Evolutionary conservation across 2,113 vertebrate genomes (phyloP).

Genomic region (Phrynosoma platyrhinos): DNA sequence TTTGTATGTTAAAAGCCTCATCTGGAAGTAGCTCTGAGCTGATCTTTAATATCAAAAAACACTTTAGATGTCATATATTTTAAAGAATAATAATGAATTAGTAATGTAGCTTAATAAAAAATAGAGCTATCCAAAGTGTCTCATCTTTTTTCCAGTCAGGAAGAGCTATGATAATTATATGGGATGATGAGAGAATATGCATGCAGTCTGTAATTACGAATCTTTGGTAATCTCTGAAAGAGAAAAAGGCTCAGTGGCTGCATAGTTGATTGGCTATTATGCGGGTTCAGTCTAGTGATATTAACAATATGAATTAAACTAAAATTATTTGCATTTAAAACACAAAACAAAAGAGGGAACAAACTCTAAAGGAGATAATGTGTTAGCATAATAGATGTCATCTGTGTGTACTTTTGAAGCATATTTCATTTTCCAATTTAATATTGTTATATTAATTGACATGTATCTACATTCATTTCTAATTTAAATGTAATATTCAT

Average conservation of each 20-base stretch:
- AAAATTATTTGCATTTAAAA: not conserved
- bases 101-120: not conserved
- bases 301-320: not conserved
- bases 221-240: constrained; percentile 6
- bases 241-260: not conserved
- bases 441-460: not conserved
- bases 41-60: not conserved
- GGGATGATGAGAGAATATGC: not conserved
- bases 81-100: not conserved
- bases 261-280: constrained; percentile 28
- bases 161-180: constrained; percentile 16
- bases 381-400: not conserved
- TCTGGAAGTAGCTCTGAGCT: not conserved
- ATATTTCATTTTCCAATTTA: not conserved
- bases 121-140: not conserved
- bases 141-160: not conserved
- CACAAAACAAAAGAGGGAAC: too few species aligned
- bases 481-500: not conserved
- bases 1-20: not conserved
- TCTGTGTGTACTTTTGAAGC: not conserved
- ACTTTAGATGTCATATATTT: not conserved
- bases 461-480: not conserved
- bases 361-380: too few species aligned
- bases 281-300: not conserved
- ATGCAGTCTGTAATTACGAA: not conserved